A percentile compares a stretch with the other conserved stretches of the same genome.
These are phyloP conservation scores for Drosophila nebulosa DNA, from an alignment of 1,140 invertebrate species.

Conservation along the genomic window DNA sequence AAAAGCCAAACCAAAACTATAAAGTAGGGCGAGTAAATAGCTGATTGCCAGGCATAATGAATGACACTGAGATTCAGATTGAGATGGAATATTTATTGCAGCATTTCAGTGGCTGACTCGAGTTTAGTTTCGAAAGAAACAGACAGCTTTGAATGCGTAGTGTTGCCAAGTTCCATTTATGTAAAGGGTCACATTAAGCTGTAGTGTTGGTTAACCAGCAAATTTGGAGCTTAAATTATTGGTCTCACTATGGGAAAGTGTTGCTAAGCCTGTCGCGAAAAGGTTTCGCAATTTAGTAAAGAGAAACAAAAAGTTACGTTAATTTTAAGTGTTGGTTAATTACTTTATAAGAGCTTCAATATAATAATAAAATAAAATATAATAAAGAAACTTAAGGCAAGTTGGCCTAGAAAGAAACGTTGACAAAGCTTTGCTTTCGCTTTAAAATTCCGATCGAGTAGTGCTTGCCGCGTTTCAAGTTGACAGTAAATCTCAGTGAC, in stretches of 20 bases:
- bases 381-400: background rate
- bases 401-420: constrained; percentile 23
- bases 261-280: too few species aligned
- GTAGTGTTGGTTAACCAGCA: too few species aligned
- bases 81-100: constrained; percentile 9
- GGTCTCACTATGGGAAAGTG: too few species aligned
- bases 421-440: background rate
- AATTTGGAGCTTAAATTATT: too few species aligned
- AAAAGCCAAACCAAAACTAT: constrained; percentile 2
- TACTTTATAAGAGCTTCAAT: too few species aligned
- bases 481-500: constrained; percentile 35
- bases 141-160: background rate
- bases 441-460: constrained; percentile 25
- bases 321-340: background rate
- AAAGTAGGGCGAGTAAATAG: background rate
- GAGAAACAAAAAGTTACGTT: too few species aligned
- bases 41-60: background rate
- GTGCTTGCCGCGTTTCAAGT: constrained; percentile 16
- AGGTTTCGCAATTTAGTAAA: too few species aligned
- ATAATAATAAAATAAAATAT: too few species aligned
- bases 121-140: background rate
- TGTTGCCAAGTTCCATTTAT: background rate
- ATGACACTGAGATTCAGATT: constrained; percentile 11
- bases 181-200: background rate
- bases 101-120: background rate